A percentile compares a stretch with the other conserved stretches of the same genome.
Conservation (phyloP, 2,113 vertebrate genomes). For the Limnothrissa miodon region DNA sequence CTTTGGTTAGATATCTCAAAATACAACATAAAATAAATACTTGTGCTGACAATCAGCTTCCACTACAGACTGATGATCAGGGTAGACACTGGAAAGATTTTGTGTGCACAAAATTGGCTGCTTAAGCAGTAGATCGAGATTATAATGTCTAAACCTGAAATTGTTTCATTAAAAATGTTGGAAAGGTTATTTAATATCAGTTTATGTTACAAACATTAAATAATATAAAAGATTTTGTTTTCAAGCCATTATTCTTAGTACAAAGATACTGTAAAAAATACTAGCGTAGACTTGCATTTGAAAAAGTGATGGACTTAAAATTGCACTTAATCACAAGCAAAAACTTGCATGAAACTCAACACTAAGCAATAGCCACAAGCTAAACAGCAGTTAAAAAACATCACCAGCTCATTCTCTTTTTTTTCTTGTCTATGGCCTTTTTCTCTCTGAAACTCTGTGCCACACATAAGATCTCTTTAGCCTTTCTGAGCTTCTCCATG, state of each 20-base stretch:
- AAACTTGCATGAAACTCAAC: slow-evolving; percentile 37
- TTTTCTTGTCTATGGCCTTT: slow-evolving; percentile 48
- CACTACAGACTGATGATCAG: not conserved
- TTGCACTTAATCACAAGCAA: slow-evolving; percentile 53
- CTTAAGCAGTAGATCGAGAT: not conserved
- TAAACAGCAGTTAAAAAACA: slow-evolving; percentile 34
- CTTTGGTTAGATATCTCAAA: too few relatives aligned
- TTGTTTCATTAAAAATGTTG: slow-evolving; percentile 31
- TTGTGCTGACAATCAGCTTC: not conserved
- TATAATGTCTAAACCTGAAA: not conserved
- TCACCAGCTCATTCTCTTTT: slow-evolving; percentile 80
- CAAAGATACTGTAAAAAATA: not conserved
- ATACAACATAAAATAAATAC: not conserved
- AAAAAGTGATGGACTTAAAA: slow-evolving; percentile 37
- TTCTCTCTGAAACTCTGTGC: slow-evolving; percentile 75
- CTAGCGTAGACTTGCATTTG: not conserved
- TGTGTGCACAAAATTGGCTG: not conserved
- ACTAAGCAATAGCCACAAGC: not conserved
- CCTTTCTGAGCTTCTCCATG: slow-evolving; percentile 84
- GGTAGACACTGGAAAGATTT: not conserved
- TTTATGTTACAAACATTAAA: slow-evolving; percentile 26
- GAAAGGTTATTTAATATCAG: slow-evolving; percentile 20
- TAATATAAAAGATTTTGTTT: slow-evolving; percentile 11
- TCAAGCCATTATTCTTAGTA: not conserved
- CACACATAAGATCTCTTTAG: slow-evolving; percentile 83